phyloP scores from a whole-genome alignment of 2,888 invertebrate genomes.

The Ypsolopha scabrella region DNA sequence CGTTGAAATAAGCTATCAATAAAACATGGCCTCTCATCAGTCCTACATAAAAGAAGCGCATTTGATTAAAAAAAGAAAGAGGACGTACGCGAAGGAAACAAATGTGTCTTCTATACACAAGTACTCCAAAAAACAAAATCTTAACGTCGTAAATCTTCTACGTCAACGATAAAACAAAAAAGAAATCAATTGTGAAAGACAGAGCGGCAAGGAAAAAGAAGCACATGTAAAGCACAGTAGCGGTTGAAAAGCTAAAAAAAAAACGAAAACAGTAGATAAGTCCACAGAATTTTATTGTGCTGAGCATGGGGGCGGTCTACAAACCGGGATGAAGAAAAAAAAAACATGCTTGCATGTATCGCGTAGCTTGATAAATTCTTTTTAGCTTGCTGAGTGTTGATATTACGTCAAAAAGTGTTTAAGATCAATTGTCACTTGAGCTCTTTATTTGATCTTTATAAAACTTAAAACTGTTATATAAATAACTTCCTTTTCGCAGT shows the following conservation, averaged over 20 bases:
- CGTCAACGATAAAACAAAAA: slow-evolving; percentile 19
- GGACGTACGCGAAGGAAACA: too few relatives aligned
- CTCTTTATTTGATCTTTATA: too few relatives aligned
- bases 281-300: neutral
- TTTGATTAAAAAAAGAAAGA: too few relatives aligned
- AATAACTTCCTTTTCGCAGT: too few relatives aligned
- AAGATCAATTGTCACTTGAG: too few relatives aligned
- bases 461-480: too few relatives aligned
- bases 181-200: slow-evolving; percentile 22
- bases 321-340: neutral
- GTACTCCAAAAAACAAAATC: neutral
- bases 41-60: too few relatives aligned
- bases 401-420: too few relatives aligned
- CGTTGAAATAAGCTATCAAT: too few relatives aligned
- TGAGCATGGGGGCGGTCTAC: neutral
- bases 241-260: slow-evolving; percentile 37
- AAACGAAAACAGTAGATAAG: slow-evolving; percentile 13
- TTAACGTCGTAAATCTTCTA: slow-evolving; percentile 13
- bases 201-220: slow-evolving; percentile 8
- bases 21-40: too few relatives aligned
- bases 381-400: too few relatives aligned
- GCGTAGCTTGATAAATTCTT: neutral
- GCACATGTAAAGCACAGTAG: slow-evolving; percentile 23
- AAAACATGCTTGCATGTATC: neutral
- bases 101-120: too few relatives aligned